Evolutionary conservation across 1,140 invertebrate species (phyloP), one percentile per base, ranked within the genome.

Genomic region (Popillia japonica): DNA sequence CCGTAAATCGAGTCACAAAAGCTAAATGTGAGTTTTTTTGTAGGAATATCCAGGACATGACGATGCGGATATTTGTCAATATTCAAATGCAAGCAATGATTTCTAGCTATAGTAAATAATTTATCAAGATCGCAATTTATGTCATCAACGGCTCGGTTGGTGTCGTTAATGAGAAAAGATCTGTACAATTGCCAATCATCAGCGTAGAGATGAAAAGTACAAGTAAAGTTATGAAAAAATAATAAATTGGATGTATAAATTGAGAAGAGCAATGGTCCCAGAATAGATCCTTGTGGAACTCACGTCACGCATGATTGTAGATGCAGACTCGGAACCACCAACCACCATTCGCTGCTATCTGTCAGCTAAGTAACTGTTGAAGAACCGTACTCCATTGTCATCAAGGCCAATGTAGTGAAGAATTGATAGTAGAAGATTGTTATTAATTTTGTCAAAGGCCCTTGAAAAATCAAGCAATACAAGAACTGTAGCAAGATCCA

Each of bases 401-500:
- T 55, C 48, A 14, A 55, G 17, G 3, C 48, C 48, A 3, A 55
- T 55, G 17, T n/a, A 55, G 17, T 55, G 11, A n/a, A 55, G 17
- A 55, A 55, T 55, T 2, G 48, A 55, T 55, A n/a, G 44, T 40
- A 40, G 59, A 11, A 78, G n/a, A 14, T 22, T 44, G 40, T 78
- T 40, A 40, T 73, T 78, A 40, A 78, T 78, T 8, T 40, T 44
- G 40, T 78, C 77, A 72, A 87, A 86, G 0, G 83, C 85, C 44
- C 83, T 82, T 0, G 80, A 78, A 44, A 83, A 84, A 78, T 86
- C 84, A 9, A 86, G 77, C n/a, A 85, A 76, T 0, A 85, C 81
- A 20, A 87, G 10, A 6, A 86, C 80, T 9, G 80, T 83, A 40
- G 81, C 77, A 17, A 78, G 7, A 9, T 80, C 77, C 40, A 64